These are phyloP conservation scores for Papilio polyxenes DNA, from an alignment of 1,140 invertebrate genomes.

Conservation along the genomic window DNA sequence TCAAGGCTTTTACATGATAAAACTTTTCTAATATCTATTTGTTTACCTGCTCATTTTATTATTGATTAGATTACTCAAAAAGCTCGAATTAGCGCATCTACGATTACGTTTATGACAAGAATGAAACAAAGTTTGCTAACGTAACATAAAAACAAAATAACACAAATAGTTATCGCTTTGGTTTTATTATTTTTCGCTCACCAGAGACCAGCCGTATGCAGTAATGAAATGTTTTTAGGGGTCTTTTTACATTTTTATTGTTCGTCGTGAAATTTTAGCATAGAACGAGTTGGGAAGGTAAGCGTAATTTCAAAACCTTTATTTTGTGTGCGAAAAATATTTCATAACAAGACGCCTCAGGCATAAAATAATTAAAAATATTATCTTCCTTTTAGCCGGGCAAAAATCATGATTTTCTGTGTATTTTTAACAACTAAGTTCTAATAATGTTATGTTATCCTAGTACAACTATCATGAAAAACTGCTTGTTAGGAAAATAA, in stretches of 20 bases:
- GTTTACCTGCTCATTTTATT: not conserved
- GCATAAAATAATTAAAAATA: not conserved
- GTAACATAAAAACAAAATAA: not conserved
- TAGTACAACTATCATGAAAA: too few relatives aligned
- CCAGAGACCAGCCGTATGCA: not conserved
- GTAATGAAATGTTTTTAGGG: conserved; percentile 3
- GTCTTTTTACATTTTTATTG: not conserved
- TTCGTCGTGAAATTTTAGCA: conserved; percentile 4
- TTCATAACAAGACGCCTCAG: not conserved
- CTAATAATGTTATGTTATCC: too few relatives aligned
- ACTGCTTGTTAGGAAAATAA: too few relatives aligned
- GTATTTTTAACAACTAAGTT: too few relatives aligned
- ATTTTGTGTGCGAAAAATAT: not conserved
- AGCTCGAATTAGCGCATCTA: not conserved
- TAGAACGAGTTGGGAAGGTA: not conserved
- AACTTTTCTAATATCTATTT: conserved; percentile 3
- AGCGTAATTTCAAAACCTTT: conserved; percentile 4
- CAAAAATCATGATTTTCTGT: not conserved
- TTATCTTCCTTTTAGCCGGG: not conserved
- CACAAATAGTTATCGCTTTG: not conserved
- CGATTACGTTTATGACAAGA: not conserved
- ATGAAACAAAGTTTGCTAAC: not conserved
- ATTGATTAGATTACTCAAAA: not conserved
- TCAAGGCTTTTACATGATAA: conserved; percentile 13
- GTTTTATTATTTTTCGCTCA: conserved; percentile 9